phyloP scores from a whole-genome alignment of 1,140 invertebrate species.

The Apocrypta bakeri region DNA sequence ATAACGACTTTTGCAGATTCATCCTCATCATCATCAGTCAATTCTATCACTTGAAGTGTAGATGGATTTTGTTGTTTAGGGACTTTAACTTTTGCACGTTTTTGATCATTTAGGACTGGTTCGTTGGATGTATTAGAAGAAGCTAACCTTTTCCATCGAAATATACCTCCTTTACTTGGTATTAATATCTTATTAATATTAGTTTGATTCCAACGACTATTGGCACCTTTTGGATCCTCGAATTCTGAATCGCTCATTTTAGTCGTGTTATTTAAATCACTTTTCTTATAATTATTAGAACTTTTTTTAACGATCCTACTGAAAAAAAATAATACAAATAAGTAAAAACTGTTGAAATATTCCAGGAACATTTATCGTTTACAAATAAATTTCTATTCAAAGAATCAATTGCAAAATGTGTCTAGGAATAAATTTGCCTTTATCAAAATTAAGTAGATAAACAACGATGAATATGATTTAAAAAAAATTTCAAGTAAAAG shows the following conservation, averaged over 20 bases:
- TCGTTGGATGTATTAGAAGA: not conserved
- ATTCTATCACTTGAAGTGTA: not conserved
- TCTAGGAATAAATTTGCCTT: too few relatives aligned
- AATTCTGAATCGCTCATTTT: conserved; percentile 48
- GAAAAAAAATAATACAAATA: conserved; percentile 12
- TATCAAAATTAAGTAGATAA: too few relatives aligned
- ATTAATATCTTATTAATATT: not conserved
- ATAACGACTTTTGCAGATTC: conserved; percentile 25
- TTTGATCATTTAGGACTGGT: not conserved
- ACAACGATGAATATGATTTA: too few relatives aligned
- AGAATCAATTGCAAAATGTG: too few relatives aligned
- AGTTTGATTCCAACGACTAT: conserved; percentile 20
- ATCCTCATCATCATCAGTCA: conserved; percentile 53
- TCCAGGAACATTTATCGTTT: too few relatives aligned
- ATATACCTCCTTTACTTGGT: conserved; percentile 9
- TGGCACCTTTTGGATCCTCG: conserved; percentile 13
- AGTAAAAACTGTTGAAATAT: too few relatives aligned
- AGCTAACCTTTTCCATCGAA: conserved; percentile 8
- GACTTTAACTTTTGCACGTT: conserved; percentile 13
- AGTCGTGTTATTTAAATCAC: not conserved
- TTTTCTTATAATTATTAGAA: too few relatives aligned
- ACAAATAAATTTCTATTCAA: too few relatives aligned
- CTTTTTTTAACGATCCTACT: not conserved
- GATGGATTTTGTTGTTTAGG: too few relatives aligned
- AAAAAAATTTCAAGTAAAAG: too few relatives aligned